Percentiles rank a stretch among this genome's conserved stretches.
Evolutionary conservation across 2,888 invertebrate genomes (phyloP).

Genomic region (Dicyrtomina minuta): DNA sequence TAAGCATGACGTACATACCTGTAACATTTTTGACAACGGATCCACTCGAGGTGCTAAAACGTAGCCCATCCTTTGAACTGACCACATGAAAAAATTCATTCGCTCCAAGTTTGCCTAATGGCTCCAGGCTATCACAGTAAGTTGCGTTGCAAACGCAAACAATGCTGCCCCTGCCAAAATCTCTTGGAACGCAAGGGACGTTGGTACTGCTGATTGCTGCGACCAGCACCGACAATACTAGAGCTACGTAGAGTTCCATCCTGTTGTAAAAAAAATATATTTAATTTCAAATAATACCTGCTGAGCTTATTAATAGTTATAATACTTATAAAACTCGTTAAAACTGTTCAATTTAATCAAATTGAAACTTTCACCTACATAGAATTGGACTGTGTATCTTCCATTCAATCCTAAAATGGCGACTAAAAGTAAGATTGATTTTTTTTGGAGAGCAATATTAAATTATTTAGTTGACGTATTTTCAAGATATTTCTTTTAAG

Average conservation of each 20-base stretch:
- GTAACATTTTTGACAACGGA: neutral
- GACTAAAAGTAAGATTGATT: too few relatives aligned
- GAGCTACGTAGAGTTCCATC: neutral
- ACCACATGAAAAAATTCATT: conserved; percentile 28
- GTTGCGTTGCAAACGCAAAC: conserved; percentile 43
- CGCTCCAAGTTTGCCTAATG: conserved; percentile 11
- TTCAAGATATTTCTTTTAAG: too few relatives aligned
- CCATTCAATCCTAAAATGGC: too few relatives aligned
- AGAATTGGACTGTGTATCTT: too few relatives aligned
- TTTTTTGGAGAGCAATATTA: too few relatives aligned
- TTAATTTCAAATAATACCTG: too few relatives aligned
- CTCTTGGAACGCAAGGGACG: conserved; percentile 28
- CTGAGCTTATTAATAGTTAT: too few relatives aligned
- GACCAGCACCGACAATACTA: neutral
- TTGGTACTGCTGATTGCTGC: neutral
- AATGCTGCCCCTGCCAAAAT: conserved; percentile 41
- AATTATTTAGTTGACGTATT: too few relatives aligned
- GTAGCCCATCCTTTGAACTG: conserved; percentile 25
- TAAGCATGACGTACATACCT: neutral
- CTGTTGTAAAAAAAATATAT: too few relatives aligned
- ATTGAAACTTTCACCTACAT: too few relatives aligned
- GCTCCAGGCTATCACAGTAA: conserved; percentile 40
- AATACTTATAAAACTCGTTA: too few relatives aligned
- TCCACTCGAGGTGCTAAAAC: conserved; percentile 19
- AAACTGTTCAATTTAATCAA: too few relatives aligned